Conservation (phyloP, 2,113 vertebrate genomes). For the Gambusia holbrooki region DNA sequence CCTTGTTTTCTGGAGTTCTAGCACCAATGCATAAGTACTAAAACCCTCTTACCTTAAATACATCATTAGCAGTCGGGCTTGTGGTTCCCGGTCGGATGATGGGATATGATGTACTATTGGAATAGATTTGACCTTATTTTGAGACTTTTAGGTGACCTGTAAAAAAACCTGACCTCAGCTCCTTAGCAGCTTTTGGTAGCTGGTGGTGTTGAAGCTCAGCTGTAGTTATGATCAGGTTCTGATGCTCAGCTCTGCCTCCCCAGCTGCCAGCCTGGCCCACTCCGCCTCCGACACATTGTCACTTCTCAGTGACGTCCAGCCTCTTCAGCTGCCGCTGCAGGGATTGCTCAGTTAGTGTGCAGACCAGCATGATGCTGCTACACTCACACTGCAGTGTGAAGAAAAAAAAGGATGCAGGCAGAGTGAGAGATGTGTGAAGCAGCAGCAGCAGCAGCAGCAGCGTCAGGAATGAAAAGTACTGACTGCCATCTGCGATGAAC, state of each 20-base stretch:
- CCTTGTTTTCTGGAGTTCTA: no score
- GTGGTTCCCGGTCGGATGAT: background rate
- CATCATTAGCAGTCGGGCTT: background rate
- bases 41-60: no score
- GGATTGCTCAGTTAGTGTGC: background rate
- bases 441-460: background rate
- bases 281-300: background rate
- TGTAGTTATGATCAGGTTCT: no score
- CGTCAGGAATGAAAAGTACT: conserved; percentile 15
- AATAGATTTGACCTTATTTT: no score
- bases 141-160: no score
- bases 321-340: background rate
- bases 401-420: background rate
- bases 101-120: no score
- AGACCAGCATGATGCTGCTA: conserved; percentile 5
- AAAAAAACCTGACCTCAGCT: no score
- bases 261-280: no score
- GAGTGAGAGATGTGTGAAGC: background rate
- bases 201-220: background rate
- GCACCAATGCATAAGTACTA: no score
- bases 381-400: background rate
- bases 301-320: background rate
- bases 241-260: background rate
- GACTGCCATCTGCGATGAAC: conserved; percentile 1
- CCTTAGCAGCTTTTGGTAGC: no score